Evolutionary conservation across 1,140 invertebrate species (phyloP), one percentile per base, ranked within the genome.

Genomic region (Brachionus calyciflorus): DNA sequence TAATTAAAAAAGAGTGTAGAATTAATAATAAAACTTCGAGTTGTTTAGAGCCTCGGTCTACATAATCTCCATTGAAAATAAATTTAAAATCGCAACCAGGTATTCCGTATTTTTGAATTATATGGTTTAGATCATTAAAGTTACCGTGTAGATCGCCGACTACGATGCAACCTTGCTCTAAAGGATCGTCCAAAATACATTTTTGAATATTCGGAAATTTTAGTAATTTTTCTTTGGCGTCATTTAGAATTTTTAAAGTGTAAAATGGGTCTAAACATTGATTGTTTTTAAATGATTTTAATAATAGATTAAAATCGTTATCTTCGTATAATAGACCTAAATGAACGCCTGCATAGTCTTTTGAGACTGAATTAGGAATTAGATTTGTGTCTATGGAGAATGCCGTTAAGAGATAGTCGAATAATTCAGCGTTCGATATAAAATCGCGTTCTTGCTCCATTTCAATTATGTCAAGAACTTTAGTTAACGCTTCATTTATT

Each of bases 31-130:
- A 21, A 40, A 48, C 41, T 48, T 77, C 76, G 21, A 65, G 10
- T 48, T 44, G 41, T 40, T 77, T 55, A 21, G 40, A 19, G 53
- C 60, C 60, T 21, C 55, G 55, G 33, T 68, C 76, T 9, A 77
- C 37, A 30, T 63, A 33, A 33, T 77, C 60, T 21, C 76, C 76
- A 33, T 65, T 77, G 21, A 77, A 77, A n/a, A 77, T 26, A 40
- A 57, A 77, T 12, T 28, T 44, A 37, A 19, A 53, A 3, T 37
- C 6, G 21, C n/a, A 17, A 12, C 53, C 53, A 28, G 76, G 76
- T 40, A 77, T 26, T 14, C 60, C 76, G 37, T 49, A 55, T 33
- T 60, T 77, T 26, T 44, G 9, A 19, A 63, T 41, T n/a, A 77
- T 37, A 41, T 48, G 24, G 10, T 40, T 21, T 4, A 77, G 24